These are phyloP conservation scores for Scaptomyza montana DNA, from an alignment of 1,140 invertebrate species.

Conservation along the genomic window DNA sequence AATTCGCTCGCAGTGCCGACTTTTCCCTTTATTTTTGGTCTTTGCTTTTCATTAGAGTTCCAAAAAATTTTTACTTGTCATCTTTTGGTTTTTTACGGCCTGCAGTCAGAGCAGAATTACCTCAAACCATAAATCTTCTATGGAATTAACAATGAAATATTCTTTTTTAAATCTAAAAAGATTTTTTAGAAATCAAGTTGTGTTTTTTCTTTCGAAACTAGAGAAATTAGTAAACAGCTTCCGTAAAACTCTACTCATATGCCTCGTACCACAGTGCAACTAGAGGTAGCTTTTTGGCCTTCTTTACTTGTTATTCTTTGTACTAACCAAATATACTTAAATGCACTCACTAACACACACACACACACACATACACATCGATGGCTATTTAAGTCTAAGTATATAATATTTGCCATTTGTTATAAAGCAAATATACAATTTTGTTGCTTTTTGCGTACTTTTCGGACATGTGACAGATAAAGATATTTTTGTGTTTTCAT, in stretches of 20 bases:
- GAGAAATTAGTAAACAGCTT: background rate
- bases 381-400: conserved; percentile 3
- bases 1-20: background rate
- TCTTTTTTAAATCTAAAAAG: too few relatives aligned
- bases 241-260: background rate
- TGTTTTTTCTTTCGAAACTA: too few relatives aligned
- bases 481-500: conserved; percentile 31
- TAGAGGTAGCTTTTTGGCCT: background rate
- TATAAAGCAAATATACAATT: conserved; percentile 29
- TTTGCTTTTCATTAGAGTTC: background rate
- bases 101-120: too few relatives aligned
- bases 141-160: background rate
- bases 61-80: conserved; percentile 1
- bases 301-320: conserved; percentile 11
- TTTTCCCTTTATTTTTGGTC: background rate
- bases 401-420: conserved; percentile 27
- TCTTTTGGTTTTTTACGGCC: background rate
- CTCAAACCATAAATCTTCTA: too few relatives aligned
- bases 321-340: conserved; percentile 4
- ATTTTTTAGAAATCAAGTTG: background rate
- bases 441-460: conserved; percentile 19
- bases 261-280: conserved; percentile 1
- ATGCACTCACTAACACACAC: background rate
- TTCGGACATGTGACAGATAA: conserved; percentile 48
- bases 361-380: background rate